Percentiles rank a stretch among this genome's conserved stretches.
Conservation (phyloP, 2,888 invertebrate species). For the Hydriomena furcata region DNA sequence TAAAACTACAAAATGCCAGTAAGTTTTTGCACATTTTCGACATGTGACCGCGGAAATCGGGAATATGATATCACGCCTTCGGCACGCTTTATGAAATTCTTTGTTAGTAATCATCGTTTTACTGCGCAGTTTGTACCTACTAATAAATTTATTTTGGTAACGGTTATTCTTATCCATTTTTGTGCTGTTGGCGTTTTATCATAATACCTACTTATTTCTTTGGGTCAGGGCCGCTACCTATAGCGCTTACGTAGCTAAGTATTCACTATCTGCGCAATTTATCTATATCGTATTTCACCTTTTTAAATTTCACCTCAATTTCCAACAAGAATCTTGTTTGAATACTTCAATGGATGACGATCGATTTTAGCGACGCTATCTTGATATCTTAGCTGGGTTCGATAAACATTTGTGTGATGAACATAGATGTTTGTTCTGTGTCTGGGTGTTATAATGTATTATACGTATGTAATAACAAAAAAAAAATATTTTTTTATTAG, state of each 20-base stretch:
- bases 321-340: slow-evolving; percentile 26
- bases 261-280: slow-evolving; percentile 42
- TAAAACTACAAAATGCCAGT: slow-evolving; percentile 68
- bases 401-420: too few species aligned
- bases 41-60: slow-evolving; percentile 63
- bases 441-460: too few species aligned
- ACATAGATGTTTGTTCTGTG: too few species aligned
- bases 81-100: slow-evolving; percentile 12
- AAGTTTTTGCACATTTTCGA: slow-evolving; percentile 49
- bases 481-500: too few species aligned
- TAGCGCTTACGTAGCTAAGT: slow-evolving; percentile 46
- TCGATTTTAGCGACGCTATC: background rate
- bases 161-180: background rate
- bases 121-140: slow-evolving; percentile 6
- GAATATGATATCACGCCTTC: slow-evolving; percentile 39
- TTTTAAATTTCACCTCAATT: background rate
- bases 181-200: slow-evolving; percentile 10
- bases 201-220: slow-evolving; percentile 27
- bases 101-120: slow-evolving; percentile 8
- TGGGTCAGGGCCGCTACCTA: slow-evolving; percentile 57
- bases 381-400: too few species aligned
- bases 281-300: slow-evolving; percentile 30
- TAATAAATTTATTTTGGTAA: background rate
- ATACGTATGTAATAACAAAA: too few species aligned
- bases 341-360: slow-evolving; percentile 1